Evolutionary conservation across 2,113 vertebrate species (phyloP).

Genomic region (Ancistrus triradiatus): DNA sequence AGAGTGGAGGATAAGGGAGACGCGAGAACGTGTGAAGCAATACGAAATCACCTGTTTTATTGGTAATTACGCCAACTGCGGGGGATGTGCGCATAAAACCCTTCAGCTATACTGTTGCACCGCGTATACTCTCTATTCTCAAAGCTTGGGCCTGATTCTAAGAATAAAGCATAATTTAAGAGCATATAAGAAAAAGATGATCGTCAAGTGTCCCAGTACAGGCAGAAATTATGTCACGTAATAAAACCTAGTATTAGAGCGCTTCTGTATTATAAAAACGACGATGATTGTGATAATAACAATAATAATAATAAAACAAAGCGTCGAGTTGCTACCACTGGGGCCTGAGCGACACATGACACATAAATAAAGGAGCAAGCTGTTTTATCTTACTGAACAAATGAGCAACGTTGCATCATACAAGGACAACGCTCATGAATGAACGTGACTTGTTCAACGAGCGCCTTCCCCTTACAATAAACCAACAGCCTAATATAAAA

Average conservation of each 20-base stretch:
- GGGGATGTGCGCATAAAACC: background rate
- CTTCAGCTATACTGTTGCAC: background rate
- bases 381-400: too few relatives aligned
- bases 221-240: too few relatives aligned
- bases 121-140: background rate
- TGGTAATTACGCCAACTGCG: background rate
- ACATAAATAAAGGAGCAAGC: background rate
- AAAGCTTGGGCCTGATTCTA: background rate
- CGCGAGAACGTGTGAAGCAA: too few relatives aligned
- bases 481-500: too few relatives aligned
- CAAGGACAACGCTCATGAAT: too few relatives aligned
- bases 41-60: constrained; percentile 7
- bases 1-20: background rate
- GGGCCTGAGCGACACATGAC: constrained; percentile 13
- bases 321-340: constrained; percentile 5
- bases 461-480: too few relatives aligned
- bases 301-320: too few relatives aligned
- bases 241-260: too few relatives aligned
- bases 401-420: background rate
- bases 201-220: too few relatives aligned
- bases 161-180: background rate
- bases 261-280: too few relatives aligned
- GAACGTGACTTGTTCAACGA: background rate
- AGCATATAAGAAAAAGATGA: too few relatives aligned
- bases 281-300: too few relatives aligned